Conservation (phyloP, 2,797 vertebrate species). For the Squalus acanthias region DNA sequence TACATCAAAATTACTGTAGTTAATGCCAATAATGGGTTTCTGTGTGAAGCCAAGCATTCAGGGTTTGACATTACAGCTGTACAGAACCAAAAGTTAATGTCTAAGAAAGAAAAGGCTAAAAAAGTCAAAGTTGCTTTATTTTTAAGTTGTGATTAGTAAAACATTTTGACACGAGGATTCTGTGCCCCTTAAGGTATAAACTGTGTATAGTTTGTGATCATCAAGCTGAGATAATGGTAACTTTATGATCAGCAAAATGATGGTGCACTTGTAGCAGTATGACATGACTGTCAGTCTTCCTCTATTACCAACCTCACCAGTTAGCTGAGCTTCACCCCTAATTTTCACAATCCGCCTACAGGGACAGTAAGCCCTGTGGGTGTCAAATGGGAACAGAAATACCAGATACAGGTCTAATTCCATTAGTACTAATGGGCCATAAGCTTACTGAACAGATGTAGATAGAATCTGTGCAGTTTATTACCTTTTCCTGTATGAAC, state of each 20-base stretch:
- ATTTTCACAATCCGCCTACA: background rate
- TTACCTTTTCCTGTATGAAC: background rate
- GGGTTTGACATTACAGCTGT: background rate
- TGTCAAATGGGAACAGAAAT: background rate
- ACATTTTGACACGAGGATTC: background rate
- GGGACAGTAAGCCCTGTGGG: background rate
- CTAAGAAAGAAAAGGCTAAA: background rate
- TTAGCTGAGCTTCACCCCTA: background rate
- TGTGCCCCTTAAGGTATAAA: background rate
- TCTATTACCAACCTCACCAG: background rate
- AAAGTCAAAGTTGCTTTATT: background rate
- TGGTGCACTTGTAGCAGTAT: background rate
- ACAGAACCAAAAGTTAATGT: background rate
- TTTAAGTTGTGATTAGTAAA: background rate
- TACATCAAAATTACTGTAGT: background rate
- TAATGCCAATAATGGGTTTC: background rate
- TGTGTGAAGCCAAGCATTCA: background rate
- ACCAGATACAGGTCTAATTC: background rate
- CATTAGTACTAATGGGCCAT: background rate
- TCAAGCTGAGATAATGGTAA: background rate
- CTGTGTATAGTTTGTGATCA: background rate
- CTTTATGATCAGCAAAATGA: background rate
- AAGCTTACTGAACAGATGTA: background rate
- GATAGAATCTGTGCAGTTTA: background rate
- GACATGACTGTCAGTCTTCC: background rate